Evolutionary conservation across 2,797 vertebrate genomes (phyloP), one percentile per base, ranked within the genome.

Genomic region (Centropyge bicolor): DNA sequence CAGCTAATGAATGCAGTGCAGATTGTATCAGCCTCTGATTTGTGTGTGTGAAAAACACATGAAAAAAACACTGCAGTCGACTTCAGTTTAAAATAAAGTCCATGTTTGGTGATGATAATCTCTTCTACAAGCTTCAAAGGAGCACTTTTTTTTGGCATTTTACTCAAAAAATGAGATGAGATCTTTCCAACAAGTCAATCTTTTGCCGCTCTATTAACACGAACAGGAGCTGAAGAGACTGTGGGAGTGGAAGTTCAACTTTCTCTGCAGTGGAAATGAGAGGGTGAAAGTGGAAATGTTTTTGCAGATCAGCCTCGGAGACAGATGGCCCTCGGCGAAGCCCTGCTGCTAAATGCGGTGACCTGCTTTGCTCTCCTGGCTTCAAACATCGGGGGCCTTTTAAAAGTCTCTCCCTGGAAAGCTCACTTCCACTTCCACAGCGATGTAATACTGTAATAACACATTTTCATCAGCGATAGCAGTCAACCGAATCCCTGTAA

Each of bases 381-480:
- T 76, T 61, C 41, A 86, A 86, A 80, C 86, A 70, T 73, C 38
- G 62, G 74, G 76, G 84, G 64, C 74, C 61, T 84, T 84, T 86
- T 88, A 81, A 85, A 89, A 68, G 82, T 56, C 61, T 82, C 70
- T 87, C 80, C 35, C 46, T 79, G 80, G 82, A 86, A 90, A 80
- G 36, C 79, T 77, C 70, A 74, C 86, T 90, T 92, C 85, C 87
- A 89, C 83, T 90, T 89, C 82, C 79, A 86, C 63, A 7, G 82
- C 72, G 64, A 78, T 71, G 70, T 71, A 89, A 92, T 67, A 79
- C 78, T 90, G 55, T 20, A 88, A 90, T 83, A 89, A 91, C 85
- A 85, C 54, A 78, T 88, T 86, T 85, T 86, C 83, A 85, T 87
- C 86, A 74, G 80, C n/a, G 40, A 76, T 61, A 74, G 87, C 83